Evolutionary conservation across 2,797 vertebrate genomes (phyloP).

Genomic region (Clarias pachynema): DNA sequence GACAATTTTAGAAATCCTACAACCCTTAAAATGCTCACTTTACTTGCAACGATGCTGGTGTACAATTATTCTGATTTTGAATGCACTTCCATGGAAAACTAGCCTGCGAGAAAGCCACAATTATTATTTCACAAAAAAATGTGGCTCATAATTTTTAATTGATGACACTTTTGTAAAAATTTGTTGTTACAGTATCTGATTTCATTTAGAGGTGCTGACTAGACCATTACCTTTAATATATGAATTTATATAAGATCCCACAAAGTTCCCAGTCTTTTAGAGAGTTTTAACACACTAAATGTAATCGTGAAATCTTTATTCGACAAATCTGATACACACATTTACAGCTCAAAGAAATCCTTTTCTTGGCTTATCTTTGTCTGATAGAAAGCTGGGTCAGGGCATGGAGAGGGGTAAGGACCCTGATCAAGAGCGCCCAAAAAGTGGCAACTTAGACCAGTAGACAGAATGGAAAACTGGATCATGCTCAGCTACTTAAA

Average conservation of each 20-base stretch:
- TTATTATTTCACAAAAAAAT: too few relatives aligned
- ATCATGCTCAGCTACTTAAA: constrained; percentile 16
- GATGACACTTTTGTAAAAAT: too few relatives aligned
- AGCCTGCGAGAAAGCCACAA: not conserved
- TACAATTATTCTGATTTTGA: not conserved
- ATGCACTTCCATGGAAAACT: not conserved
- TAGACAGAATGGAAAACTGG: constrained; percentile 6
- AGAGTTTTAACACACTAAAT: not conserved
- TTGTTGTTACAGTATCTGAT: not conserved
- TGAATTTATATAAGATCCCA: not conserved
- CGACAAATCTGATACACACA: not conserved
- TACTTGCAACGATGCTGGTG: too few relatives aligned
- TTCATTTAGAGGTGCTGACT: constrained; percentile 5
- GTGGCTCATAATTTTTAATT: not conserved
- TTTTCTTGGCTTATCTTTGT: not conserved
- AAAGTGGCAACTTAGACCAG: constrained; percentile 29
- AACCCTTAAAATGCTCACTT: too few relatives aligned
- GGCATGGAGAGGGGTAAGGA: not conserved
- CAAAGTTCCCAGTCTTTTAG: too few relatives aligned
- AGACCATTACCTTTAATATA: not conserved
- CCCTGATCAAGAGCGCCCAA: not conserved
- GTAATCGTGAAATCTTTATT: not conserved
- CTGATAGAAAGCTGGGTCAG: not conserved
- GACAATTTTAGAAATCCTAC: too few relatives aligned
- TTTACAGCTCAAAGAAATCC: not conserved